phyloP scores from a whole-genome alignment of 2,888 invertebrate genomes.

The Drosophila nigritarsus region DNA sequence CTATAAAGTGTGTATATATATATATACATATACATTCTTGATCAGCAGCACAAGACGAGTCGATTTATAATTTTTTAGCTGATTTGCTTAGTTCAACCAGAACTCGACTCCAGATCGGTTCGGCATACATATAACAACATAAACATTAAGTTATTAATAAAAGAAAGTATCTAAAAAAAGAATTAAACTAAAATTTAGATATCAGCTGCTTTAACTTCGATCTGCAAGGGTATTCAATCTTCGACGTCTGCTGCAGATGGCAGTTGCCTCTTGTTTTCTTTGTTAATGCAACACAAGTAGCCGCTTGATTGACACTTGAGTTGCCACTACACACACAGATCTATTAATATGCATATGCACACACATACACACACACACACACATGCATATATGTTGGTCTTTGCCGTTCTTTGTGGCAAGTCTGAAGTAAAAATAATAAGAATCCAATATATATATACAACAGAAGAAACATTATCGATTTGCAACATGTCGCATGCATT shows the following conservation, averaged over 20 bases:
- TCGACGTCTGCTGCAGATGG: neutral
- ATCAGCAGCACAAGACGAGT: neutral
- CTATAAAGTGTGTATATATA: neutral
- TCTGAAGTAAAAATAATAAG: conserved; percentile 1
- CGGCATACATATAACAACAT: neutral
- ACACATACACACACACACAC: neutral
- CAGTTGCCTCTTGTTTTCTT: conserved; percentile 28
- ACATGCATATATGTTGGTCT: neutral
- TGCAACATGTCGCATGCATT: neutral
- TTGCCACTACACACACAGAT: conserved; percentile 38
- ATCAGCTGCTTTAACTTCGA: neutral
- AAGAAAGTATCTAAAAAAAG: neutral
- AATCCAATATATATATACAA: neutral
- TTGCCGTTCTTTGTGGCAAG: conserved; percentile 4
- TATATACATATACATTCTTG: neutral
- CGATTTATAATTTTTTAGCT: too few species aligned
- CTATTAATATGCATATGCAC: neutral
- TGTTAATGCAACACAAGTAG: conserved; percentile 66
- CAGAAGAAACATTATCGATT: neutral
- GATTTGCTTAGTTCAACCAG: neutral
- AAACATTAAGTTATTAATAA: neutral
- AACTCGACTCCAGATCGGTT: neutral
- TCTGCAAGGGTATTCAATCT: neutral
- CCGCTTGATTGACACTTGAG: conserved; percentile 71
- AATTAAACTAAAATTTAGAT: neutral